Percentiles rank a stretch among this genome's conserved stretches.
phyloP scores from a whole-genome alignment of 2,797 vertebrate species.

The Peromyscus aztecus region DNA sequence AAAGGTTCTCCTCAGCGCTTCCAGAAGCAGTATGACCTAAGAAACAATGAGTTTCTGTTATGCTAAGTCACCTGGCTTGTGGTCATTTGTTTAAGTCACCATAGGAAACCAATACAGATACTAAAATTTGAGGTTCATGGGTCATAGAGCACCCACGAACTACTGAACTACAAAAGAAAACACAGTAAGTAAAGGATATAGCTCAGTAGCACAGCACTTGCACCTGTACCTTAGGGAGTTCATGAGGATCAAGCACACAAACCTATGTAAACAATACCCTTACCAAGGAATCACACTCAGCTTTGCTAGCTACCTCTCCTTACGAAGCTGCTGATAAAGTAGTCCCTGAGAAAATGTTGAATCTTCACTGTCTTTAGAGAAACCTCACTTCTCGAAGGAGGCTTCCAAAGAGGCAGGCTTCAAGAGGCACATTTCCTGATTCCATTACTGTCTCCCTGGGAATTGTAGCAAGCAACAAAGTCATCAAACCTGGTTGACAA shows the following conservation, averaged over 20 bases:
- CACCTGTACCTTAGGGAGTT: not conserved
- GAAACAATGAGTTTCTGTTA: not conserved
- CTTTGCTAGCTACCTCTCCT: not conserved
- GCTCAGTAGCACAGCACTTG: not conserved
- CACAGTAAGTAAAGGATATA: not conserved
- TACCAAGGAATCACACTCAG: not conserved
- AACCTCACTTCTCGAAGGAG: not conserved
- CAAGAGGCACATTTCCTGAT: not conserved
- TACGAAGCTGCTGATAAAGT: not conserved
- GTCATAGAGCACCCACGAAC: conserved; percentile 23
- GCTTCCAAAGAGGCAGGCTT: conserved; percentile 43
- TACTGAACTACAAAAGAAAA: conserved; percentile 43
- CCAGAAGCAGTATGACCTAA: not conserved
- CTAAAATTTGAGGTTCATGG: conserved; percentile 16
- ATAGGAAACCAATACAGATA: conserved; percentile 13
- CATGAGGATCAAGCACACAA: not conserved
- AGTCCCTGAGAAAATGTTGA: not conserved
- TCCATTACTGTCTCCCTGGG: not conserved
- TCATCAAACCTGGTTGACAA: not conserved
- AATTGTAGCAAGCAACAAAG: not conserved
- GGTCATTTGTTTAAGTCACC: not conserved
- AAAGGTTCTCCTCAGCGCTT: not conserved
- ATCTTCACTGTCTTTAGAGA: not conserved
- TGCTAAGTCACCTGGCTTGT: not conserved
- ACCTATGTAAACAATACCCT: not conserved